Percentiles rank a stretch among this genome's conserved stretches.
Conservation (phyloP, 2,888 invertebrate species). For the Drosophila aldrichi region DNA sequence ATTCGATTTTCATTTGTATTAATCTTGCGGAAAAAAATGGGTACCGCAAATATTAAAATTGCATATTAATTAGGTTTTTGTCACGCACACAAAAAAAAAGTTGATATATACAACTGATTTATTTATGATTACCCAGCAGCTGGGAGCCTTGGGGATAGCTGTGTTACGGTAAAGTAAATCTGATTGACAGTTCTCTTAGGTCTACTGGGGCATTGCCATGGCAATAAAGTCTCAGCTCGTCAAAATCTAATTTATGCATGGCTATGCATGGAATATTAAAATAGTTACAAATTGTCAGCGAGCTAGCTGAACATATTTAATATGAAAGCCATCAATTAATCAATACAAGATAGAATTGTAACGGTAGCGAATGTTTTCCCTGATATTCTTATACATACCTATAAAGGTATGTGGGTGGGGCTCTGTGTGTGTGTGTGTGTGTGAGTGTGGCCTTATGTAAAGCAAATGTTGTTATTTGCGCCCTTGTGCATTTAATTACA, state of each 20-base stretch:
- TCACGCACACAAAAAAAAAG: not conserved
- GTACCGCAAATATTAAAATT: not conserved
- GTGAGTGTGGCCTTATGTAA: not conserved
- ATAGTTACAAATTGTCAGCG: not conserved
- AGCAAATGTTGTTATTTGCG: conserved; percentile 6
- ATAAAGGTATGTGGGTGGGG: not conserved
- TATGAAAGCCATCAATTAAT: not conserved
- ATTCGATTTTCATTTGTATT: conserved; percentile 22
- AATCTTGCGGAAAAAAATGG: not conserved
- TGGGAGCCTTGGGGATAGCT: conserved; percentile 5
- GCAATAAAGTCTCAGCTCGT: conserved; percentile 28
- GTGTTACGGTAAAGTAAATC: not conserved
- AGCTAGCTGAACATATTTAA: not conserved
- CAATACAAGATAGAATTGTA: not conserved
- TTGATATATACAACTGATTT: not conserved
- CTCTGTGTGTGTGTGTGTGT: not conserved
- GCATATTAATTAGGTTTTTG: conserved; percentile 20
- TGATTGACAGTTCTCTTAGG: conserved; percentile 8
- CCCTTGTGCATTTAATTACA: conserved; percentile 54
- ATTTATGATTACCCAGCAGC: not conserved
- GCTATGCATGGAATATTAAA: conserved; percentile 5
- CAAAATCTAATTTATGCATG: conserved; percentile 41
- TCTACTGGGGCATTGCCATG: not conserved
- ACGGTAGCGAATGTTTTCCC: not conserved
- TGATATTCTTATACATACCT: not conserved